Conservation (phyloP, 2,888 invertebrate species). For the Mimas tiliae region DNA sequence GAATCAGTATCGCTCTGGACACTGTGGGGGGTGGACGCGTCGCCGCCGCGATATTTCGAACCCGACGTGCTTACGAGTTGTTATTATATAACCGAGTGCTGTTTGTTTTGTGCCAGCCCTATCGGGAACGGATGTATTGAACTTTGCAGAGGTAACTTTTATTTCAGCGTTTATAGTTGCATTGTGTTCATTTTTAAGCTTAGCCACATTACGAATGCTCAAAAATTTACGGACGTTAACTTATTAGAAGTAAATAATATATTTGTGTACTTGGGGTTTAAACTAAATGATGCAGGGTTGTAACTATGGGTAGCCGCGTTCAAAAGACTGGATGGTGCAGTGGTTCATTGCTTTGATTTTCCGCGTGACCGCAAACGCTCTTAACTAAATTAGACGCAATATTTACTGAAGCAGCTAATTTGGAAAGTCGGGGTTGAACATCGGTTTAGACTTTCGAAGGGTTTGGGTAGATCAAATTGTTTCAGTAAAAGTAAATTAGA, state of each 20-base stretch:
- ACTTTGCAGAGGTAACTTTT: conserved; percentile 49
- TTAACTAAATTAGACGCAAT: conserved; percentile 41
- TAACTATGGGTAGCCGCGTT: conserved; percentile 29
- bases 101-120: conserved; percentile 69
- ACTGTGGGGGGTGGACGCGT: conserved; percentile 53
- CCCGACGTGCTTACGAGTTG: conserved; percentile 64
- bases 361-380: conserved; percentile 37
- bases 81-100: conserved; percentile 77
- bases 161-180: conserved; percentile 30
- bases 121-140: conserved; percentile 52
- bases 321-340: conserved; percentile 40
- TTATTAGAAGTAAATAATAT: conserved; percentile 35
- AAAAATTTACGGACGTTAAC: conserved; percentile 29
- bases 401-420: conserved; percentile 28
- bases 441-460: neutral
- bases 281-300: neutral
- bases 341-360: conserved; percentile 37
- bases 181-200: conserved; percentile 31
- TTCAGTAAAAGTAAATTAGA: neutral
- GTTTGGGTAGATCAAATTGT: neutral
- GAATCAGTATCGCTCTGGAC: conserved; percentile 66
- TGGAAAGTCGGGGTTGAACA: neutral
- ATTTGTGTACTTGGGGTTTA: neutral
- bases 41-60: conserved; percentile 40
- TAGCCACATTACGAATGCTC: conserved; percentile 4